Evolutionary conservation across 2,797 vertebrate genomes (phyloP), one percentile per base, ranked within the genome.

Genomic region (Phrynocephalus forsythii): DNA sequence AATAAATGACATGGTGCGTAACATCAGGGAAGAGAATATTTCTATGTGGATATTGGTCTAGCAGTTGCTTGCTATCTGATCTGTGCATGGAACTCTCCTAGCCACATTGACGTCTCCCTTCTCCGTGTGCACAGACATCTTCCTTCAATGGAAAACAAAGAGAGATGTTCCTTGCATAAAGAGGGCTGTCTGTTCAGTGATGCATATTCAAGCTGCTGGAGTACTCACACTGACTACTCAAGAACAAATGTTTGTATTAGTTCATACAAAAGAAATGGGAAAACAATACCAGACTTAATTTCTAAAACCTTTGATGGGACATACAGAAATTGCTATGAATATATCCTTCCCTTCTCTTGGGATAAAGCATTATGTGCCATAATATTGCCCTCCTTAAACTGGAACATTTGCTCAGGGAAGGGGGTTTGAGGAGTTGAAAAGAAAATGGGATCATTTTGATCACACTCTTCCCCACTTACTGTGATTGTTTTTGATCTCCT

Each of bases 1-100:
- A 93, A 79, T n/a, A 30, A 86, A 24, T 44, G 15, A n/a, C 4
- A 50, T n/a, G 2, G 2, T 68, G 68, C 26, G 33, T 20, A 75
- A 22, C 5, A 68, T 1, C 76, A 86, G 38, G 28, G 26, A 60
- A 91, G 52, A 52, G 63, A 73, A 10, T 52, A 86, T 87, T n/a
- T 44, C 44, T 20, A 30, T 30, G 87, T 13, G 28, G 63, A 83
- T 33, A 13, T 63, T 50, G 38, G 26, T 73, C 1, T 11, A 63
- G n/a, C 24, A 73, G 16, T 50, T 33, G 28, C 4, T 33, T 80
- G 48, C 60, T 13, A 69, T 52, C 48, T 71, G 67, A 38, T 71
- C 5, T 60, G 50, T 0, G 11, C 18, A 20, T 10, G 5, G 48
- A 11, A 13, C 22, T 6, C 50, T 3, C 50, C 13, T 38, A 48